Evolutionary conservation across 2,797 vertebrate genomes (phyloP), one percentile per base, ranked within the genome.

Genomic region (Acestrorhynchus altus): DNA sequence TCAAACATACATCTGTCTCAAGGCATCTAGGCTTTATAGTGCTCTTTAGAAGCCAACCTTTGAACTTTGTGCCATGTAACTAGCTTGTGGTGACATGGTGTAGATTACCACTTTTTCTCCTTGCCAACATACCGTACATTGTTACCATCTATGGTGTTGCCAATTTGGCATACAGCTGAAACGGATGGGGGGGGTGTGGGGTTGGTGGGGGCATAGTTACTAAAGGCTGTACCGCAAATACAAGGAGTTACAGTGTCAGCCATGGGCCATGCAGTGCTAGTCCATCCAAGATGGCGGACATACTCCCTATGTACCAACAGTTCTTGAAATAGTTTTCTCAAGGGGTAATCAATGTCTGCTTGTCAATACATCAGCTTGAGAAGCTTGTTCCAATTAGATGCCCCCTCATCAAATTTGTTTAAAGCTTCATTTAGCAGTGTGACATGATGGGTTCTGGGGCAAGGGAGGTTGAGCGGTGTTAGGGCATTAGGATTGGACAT

Each of bases 381-480:
- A 64, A 35, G 61, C 63, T 74, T 28, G 66, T 39, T 39, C 59
- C 16, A 61, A 39, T 61, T 63, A 16, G 39, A n/a, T 63, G 63
- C 52, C 71, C 68, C 65, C 52, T 80, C 73, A 71, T 74, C 69
- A 72, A 26, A 26, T 84, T 83, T 90, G 85, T 60, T 90, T 85
- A 81, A 83, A 90, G 47, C 51, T 67, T 69, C 56, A 44, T 44
- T 15, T 52, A 52, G 26, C 26, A 47, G 8, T 56, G 47, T 22
- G 40, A 39, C 67, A 77, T 13, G 40, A 20, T 49, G 31, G 39
- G 72, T 31, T 88, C 76, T 82, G 85, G 78, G 76, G 81, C 86
- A 83, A 84, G 42, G 73, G 74, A 78, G 78, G 63, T 89, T 86
- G 51, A 84, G 79, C 9, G 81, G 81, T 86, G 81, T 79, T 74